Evolutionary conservation across 2,797 vertebrate species (phyloP), one percentile per base, ranked within the genome.

Genomic region (Anguilla obscura): DNA sequence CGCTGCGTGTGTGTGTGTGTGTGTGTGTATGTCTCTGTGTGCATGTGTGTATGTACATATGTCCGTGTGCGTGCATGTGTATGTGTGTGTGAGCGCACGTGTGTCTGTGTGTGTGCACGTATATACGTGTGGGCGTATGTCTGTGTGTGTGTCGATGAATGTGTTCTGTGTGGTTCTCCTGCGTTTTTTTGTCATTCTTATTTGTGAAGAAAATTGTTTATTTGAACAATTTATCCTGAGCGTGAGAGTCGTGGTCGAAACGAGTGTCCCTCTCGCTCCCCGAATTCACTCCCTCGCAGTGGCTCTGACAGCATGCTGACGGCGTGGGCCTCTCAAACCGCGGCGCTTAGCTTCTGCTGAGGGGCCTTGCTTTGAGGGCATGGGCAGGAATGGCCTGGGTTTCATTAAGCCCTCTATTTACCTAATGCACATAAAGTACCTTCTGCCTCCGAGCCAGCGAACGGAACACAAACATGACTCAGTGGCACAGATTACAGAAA

Each of bases 391-490:
- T n/a, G 45, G 21, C 18, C 40, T 48, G 24, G 79, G 10, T n/a
- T 24, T n/a, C 48, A 82, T 50, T 82, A 82, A 7, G 27, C 45
- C 79, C 50, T 48, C 10, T 82, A 82, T 50, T 82, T 82, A 50
- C 21, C 79, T 48, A 48, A 24, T 50, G 21, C 45, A n/a, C 79
- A 82, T 82, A 82, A 82, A 79, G 50, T 82, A 82, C 79, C 45
- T 14, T 30, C 79, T 82, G 79, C 40, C 24, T 82, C 24, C 18
- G 50, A 82, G 79, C 40, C 24, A 48, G 18, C n/a, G 45, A 48
- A 82, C 50, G 24, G n/a, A 82, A 82, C 45, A 79, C 76, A 79
- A 79, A 79, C 76, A 79, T 79, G 76, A 45, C 40, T 79, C 76
- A 40, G 79, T 21, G n/a, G 33, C n/a, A n/a, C 45, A 48, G 21